A percentile compares a stretch with the other conserved stretches of the same genome.
Evolutionary conservation across 2,797 vertebrate genomes (phyloP).

Genomic region (Falco columbarius): DNA sequence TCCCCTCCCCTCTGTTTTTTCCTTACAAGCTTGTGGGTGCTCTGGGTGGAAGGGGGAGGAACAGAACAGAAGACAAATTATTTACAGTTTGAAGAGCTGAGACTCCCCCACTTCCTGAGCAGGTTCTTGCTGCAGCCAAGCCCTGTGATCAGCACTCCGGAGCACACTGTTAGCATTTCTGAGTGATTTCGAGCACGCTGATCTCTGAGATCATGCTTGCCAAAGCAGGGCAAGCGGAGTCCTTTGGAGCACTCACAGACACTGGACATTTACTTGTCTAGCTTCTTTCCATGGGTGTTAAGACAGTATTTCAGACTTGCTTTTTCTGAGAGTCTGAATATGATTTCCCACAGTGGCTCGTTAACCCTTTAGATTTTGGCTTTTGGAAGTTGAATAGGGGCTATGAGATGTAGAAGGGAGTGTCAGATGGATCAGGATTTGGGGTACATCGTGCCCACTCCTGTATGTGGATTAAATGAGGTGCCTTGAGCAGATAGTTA

Average conservation of each 20-base stretch:
- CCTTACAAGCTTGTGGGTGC: background rate
- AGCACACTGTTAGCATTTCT: background rate
- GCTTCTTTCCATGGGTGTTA: background rate
- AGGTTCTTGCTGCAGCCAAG: background rate
- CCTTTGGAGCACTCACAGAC: background rate
- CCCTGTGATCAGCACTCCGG: background rate
- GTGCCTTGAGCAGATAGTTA: background rate
- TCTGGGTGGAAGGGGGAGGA: background rate
- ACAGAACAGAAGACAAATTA: background rate
- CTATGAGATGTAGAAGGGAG: background rate
- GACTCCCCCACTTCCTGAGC: background rate
- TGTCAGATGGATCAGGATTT: background rate
- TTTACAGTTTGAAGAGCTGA: background rate
- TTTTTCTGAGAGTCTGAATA: background rate
- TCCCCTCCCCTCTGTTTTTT: fast-evolving
- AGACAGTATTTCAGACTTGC: background rate
- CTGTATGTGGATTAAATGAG: background rate
- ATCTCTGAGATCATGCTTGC: background rate
- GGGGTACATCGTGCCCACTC: background rate
- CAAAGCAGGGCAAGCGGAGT: background rate
- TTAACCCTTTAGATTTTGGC: background rate
- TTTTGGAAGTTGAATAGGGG: background rate
- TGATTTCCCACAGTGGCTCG: background rate
- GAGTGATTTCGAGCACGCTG: background rate
- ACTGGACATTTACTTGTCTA: background rate